These are phyloP conservation scores for Caenorhabditis macrosperma DNA, from an alignment of 2,888 invertebrate species.

Conservation along the genomic window DNA sequence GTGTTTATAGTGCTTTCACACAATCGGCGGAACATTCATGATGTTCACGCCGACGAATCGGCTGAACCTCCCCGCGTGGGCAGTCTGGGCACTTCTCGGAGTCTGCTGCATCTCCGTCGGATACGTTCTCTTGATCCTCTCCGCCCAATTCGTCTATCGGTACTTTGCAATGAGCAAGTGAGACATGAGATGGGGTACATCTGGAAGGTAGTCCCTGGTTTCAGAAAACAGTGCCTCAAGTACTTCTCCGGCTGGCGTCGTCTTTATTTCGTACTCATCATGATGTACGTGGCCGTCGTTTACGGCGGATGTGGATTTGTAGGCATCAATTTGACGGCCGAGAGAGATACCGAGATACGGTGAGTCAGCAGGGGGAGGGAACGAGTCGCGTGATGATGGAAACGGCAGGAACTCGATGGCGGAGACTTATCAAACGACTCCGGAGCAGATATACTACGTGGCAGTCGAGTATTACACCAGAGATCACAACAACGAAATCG, in stretches of 20 bases:
- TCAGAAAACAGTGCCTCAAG: constrained; percentile 19
- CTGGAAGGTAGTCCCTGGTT: no score
- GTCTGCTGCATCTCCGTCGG: constrained; percentile 38
- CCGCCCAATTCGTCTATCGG: constrained; percentile 30
- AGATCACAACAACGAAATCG: constrained; percentile 13
- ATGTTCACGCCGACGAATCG: constrained; percentile 37
- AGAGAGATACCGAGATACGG: constrained; percentile 26
- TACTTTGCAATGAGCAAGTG: constrained; percentile 36
- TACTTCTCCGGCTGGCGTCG: constrained; percentile 42
- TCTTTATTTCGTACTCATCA: constrained; percentile 39
- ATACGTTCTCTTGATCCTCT: constrained; percentile 18
- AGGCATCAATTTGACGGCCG: constrained; percentile 28
- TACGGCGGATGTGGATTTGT: constrained; percentile 33
- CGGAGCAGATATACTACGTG: constrained; percentile 26
- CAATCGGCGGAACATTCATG: constrained; percentile 35
- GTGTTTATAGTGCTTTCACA: constrained; percentile 38
- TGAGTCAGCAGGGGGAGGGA: constrained; percentile 4
- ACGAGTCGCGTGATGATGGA: not conserved
- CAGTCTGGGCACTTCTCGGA: constrained; percentile 28
- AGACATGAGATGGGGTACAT: not conserved
- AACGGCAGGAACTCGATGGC: constrained; percentile 25
- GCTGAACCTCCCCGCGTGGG: constrained; percentile 11
- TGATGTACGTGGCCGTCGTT: constrained; percentile 20
- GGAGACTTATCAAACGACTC: constrained; percentile 16
- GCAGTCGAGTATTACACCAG: constrained; percentile 36